Percentiles rank a stretch among this genome's conserved stretches.
phyloP scores from a whole-genome alignment of 2,888 invertebrate genomes.

The Cactoblastis cactorum region DNA sequence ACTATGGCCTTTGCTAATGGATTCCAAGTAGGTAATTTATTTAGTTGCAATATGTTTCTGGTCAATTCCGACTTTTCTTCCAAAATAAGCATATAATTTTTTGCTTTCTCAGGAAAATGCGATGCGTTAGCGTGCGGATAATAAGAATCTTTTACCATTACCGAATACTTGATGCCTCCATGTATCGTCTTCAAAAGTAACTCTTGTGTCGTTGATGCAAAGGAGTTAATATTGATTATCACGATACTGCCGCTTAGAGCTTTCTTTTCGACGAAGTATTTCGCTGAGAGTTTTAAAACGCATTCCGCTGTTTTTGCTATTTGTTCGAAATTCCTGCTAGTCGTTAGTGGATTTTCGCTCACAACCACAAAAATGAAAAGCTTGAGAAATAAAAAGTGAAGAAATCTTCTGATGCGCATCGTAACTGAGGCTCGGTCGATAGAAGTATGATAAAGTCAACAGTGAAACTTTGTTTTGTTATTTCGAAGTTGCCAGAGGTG shows the following conservation, averaged over 20 bases:
- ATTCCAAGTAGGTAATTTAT: constrained; percentile 73
- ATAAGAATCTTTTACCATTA: constrained; percentile 75
- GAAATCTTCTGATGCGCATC: constrained; percentile 34
- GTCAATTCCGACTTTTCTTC: constrained; percentile 67
- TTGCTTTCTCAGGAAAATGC: constrained; percentile 75
- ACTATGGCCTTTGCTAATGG: constrained; percentile 71
- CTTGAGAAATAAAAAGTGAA: constrained; percentile 31
- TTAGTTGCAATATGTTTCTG: constrained; percentile 67
- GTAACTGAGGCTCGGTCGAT: constrained; percentile 22
- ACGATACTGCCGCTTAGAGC: constrained; percentile 74
- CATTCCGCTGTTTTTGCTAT: constrained; percentile 67
- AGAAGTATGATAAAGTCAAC: constrained; percentile 15
- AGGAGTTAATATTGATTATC: constrained; percentile 71
- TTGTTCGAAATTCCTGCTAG: constrained; percentile 55
- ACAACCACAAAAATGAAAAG: constrained; percentile 36
- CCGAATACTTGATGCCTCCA: constrained; percentile 65
- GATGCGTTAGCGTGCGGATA: constrained; percentile 72
- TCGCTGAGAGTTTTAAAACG: constrained; percentile 72
- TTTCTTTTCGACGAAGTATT: constrained; percentile 74
- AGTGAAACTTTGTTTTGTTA: constrained; percentile 14
- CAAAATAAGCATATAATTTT: constrained; percentile 76
- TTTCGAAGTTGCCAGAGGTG: constrained; percentile 14
- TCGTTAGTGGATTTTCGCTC: constrained; percentile 53
- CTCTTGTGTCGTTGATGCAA: constrained; percentile 56
- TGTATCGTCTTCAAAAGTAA: constrained; percentile 66